phyloP scores from a whole-genome alignment of 2,797 vertebrate genomes.

The Bovichtus diacanthus region DNA sequence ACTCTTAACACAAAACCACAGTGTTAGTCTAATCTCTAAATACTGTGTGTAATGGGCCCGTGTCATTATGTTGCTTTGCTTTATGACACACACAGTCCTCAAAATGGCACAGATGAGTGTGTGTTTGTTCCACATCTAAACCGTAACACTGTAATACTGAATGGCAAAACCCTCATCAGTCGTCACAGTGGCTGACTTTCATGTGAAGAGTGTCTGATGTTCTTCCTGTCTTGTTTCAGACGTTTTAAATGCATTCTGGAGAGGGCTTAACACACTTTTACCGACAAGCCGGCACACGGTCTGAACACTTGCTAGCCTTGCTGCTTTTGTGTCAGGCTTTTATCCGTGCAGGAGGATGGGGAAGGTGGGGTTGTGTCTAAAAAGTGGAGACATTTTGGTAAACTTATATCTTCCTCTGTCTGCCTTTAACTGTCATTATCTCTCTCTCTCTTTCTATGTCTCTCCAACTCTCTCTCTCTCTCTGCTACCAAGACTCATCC shows the following conservation, averaged over 20 bases:
- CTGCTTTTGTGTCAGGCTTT: conserved; percentile 22
- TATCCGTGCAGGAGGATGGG: not conserved
- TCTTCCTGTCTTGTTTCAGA: conserved; percentile 66
- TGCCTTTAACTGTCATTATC: conserved; percentile 42
- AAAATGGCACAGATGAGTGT: conserved; percentile 40
- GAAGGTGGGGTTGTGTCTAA: not conserved
- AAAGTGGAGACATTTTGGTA: conserved; percentile 26
- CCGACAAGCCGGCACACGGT: conserved; percentile 17
- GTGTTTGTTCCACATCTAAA: conserved; percentile 64
- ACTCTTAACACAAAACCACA: conserved; percentile 77
- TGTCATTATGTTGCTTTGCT: conserved; percentile 73
- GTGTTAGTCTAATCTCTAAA: conserved; percentile 83
- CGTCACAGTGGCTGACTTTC: conserved; percentile 47
- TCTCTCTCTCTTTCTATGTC: conserved; percentile 25
- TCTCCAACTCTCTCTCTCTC: conserved; percentile 28
- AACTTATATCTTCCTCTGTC: conserved; percentile 29
- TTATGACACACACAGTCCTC: conserved; percentile 71
- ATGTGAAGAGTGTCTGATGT: conserved; percentile 58
- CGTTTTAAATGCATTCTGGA: conserved; percentile 19
- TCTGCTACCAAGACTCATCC: conserved; percentile 64
- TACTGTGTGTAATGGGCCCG: conserved; percentile 73
- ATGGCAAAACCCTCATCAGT: conserved; percentile 44
- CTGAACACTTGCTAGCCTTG: not conserved
- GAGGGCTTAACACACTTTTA: conserved; percentile 36
- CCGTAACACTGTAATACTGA: conserved; percentile 37